phyloP scores from a whole-genome alignment of 2,113 vertebrate species.

The Ascaphus truei region DNA sequence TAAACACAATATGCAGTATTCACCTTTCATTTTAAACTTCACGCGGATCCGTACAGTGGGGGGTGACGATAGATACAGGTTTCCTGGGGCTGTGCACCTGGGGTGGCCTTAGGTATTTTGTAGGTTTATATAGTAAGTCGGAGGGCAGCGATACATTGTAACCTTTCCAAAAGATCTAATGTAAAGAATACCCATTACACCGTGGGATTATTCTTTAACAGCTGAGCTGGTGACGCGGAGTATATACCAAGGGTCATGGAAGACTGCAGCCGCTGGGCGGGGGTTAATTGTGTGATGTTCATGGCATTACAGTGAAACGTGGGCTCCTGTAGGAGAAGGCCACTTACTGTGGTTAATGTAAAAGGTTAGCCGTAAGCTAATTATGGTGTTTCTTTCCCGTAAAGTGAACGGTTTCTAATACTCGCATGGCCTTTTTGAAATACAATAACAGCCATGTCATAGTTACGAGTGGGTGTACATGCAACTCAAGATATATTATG shows the following conservation, averaged over 20 bases:
- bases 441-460: constrained; percentile 14
- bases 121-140: constrained; percentile 15
- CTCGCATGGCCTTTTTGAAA: constrained; percentile 6
- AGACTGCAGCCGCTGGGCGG: constrained; percentile 34
- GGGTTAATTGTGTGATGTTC: constrained; percentile 33
- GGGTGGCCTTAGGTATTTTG: constrained; percentile 16
- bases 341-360: constrained; percentile 19
- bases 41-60: constrained; percentile 49
- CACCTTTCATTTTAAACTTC: constrained; percentile 62
- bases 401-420: constrained; percentile 1
- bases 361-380: constrained; percentile 35
- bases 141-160: constrained; percentile 24
- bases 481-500: constrained; percentile 7
- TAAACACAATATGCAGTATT: constrained; percentile 67
- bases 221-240: constrained; percentile 38
- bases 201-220: constrained; percentile 39
- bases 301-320: constrained; percentile 37
- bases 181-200: neutral
- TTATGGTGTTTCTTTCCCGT: neutral
- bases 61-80: constrained; percentile 15
- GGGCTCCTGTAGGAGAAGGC: constrained; percentile 29
- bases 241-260: constrained; percentile 37
- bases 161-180: constrained; percentile 14
- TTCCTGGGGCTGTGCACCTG: constrained; percentile 36
- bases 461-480: neutral